Conservation (phyloP, 2,888 invertebrate species). For the Pammene aurita region DNA sequence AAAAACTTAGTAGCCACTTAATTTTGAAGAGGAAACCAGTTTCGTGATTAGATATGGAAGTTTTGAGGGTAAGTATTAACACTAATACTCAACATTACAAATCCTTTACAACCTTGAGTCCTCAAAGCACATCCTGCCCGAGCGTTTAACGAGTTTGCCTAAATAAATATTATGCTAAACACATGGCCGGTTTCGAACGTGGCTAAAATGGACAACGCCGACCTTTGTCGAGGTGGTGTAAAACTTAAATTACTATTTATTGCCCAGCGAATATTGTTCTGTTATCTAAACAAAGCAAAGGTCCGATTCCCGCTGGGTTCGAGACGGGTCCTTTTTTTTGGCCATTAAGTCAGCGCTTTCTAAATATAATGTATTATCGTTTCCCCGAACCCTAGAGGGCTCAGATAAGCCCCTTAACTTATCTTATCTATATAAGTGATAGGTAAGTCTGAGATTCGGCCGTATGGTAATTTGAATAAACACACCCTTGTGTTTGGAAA, state of each 20-base stretch:
- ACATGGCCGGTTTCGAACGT: conserved; percentile 63
- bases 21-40: conserved; percentile 38
- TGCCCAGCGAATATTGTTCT: conserved; percentile 66
- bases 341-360: conserved; percentile 58
- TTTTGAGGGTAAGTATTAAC: conserved; percentile 33
- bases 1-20: conserved; percentile 36
- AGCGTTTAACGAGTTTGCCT: conserved; percentile 75
- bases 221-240: conserved; percentile 51
- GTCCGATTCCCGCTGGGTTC: conserved; percentile 63
- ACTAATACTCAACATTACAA: conserved; percentile 46
- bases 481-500: conserved; percentile 45
- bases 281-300: conserved; percentile 61
- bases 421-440: conserved; percentile 68
- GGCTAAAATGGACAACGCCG: conserved; percentile 57
- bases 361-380: conserved; percentile 62
- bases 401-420: conserved; percentile 66
- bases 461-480: conserved; percentile 50
- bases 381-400: conserved; percentile 58
- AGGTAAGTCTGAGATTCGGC: conserved; percentile 60
- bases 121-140: conserved; percentile 79
- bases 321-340: conserved; percentile 57
- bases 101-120: conserved; percentile 76
- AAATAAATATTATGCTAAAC: conserved; percentile 77
- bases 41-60: conserved; percentile 34
- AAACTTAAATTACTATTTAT: conserved; percentile 67